Conservation (phyloP, 2,797 vertebrate species). For the Melanotaenia trifasciata region DNA sequence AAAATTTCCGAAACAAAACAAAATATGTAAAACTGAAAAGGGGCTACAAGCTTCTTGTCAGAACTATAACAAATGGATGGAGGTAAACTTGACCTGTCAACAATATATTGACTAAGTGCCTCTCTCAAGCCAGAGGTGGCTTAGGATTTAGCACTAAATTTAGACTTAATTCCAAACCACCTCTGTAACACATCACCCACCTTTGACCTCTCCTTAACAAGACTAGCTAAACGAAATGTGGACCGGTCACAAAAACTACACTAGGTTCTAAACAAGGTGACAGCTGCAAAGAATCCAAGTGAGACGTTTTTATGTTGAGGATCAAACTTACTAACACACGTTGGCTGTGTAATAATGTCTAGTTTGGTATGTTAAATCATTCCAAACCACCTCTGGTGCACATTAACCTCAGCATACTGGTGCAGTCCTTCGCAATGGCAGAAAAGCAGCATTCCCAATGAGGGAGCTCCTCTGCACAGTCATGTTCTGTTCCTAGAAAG, state of each 20-base stretch:
- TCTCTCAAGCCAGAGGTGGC: slow-evolving; percentile 46
- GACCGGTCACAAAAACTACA: background rate
- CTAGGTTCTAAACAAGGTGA: background rate
- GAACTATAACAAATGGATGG: background rate
- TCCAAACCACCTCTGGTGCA: slow-evolving; percentile 20
- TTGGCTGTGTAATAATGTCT: background rate
- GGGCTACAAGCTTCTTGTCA: background rate
- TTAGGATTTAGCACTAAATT: slow-evolving; percentile 61
- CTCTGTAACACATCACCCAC: slow-evolving; percentile 57
- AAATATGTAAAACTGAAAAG: background rate
- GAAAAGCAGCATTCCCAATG: slow-evolving; percentile 70
- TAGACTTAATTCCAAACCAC: slow-evolving; percentile 61
- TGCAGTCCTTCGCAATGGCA: slow-evolving; percentile 48
- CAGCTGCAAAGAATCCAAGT: background rate
- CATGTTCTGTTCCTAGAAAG: slow-evolving; percentile 56
- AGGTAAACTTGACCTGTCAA: background rate
- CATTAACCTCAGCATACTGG: slow-evolving; percentile 10
- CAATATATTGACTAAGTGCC: slow-evolving; percentile 31
- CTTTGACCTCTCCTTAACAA: slow-evolving; percentile 48
- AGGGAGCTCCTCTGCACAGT: slow-evolving; percentile 67
- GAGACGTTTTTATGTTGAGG: background rate
- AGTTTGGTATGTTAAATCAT: background rate
- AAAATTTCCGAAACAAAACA: background rate
- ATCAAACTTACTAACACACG: background rate
- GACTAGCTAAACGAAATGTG: background rate